A percentile compares a stretch with the other conserved stretches of the same genome.
phyloP scores from a whole-genome alignment of 2,113 vertebrate genomes.

The Mustela nigripes region DNA sequence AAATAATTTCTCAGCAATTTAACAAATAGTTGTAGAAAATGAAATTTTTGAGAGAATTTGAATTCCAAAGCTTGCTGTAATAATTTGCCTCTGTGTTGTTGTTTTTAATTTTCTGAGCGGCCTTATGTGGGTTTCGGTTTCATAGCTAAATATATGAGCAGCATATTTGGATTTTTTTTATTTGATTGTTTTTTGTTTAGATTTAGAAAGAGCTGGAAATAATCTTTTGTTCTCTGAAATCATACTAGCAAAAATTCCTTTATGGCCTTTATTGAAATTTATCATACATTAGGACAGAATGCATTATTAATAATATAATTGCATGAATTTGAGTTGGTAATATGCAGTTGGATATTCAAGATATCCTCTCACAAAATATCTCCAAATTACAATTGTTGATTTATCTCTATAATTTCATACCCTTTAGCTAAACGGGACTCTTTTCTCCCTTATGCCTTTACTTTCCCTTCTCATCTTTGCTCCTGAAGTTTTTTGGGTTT shows the following conservation, averaged over 20 bases:
- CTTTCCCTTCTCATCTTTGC: background rate
- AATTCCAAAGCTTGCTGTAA: constrained; percentile 54
- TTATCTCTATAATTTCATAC: background rate
- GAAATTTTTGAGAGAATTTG: constrained; percentile 54
- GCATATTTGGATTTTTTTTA: background rate
- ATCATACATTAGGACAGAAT: background rate
- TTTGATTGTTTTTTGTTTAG: constrained; percentile 28
- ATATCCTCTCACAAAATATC: background rate
- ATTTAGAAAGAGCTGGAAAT: constrained; percentile 56
- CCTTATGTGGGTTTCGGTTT: constrained; percentile 51
- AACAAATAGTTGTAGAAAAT: constrained; percentile 49
- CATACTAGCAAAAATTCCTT: background rate
- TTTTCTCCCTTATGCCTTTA: background rate
- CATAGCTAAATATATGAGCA: constrained; percentile 47
- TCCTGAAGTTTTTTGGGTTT: background rate
- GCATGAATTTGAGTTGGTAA: background rate
- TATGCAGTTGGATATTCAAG: background rate
- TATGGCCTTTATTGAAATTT: background rate
- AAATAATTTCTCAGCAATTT: constrained; percentile 66
- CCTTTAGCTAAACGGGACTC: background rate
- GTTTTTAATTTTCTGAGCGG: constrained; percentile 1
- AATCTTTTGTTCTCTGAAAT: constrained; percentile 50
- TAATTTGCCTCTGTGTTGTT: background rate
- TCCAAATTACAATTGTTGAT: background rate
- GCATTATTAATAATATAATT: background rate